Base-by-base conservation (phyloP, 2,888 invertebrate species). In the Disparrhopalites patrizii region DNA sequence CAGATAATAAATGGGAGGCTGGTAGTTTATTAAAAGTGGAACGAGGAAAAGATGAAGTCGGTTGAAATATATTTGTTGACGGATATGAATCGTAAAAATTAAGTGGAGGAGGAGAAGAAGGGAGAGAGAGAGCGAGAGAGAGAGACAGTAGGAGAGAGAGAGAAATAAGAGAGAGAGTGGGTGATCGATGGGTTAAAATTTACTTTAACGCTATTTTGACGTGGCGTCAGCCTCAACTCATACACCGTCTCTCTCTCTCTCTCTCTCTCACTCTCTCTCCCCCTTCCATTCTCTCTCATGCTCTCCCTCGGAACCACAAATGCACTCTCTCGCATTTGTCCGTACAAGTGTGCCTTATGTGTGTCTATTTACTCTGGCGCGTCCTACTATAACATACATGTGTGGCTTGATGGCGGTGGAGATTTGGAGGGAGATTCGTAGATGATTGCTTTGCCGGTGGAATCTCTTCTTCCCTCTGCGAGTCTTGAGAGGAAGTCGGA, bases 11-110 rank as follows among this genome's bases (percentile, higher is more conserved):
- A 56, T 33, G 36, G 15, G 13, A 25, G 31, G 4, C n/a, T 36
- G 56, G 38, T 20, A 23, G 47, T 47, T 47, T 47, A 47, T 47
- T 47, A 47, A 55, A 31, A 31, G n/a, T 20, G 23, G 36, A 56
- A 38, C 38, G 33, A 36, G 38, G 33, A 56, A 56, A 56, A 56
- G 56, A 56, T 56, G 31, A 56, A 56, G 25, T 56, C 38, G 56
- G 36, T 56, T 56, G 56, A 56, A 56, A 33, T 47, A n/a, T 56
- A 56, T 56, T 56, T 56, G 56, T 56, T 56, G 56, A 56, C 33
- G 31, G 56, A 56, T 56, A 36, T 56, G 36, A 56, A 33, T 33
- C 56, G 33, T 56, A 36, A 33, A 56, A 56, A 33, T 33, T 36
- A 23, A 38, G 36, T 56, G 56, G n/a, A 31, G 31, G 30, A 31